Percentiles rank a stretch among this genome's conserved stretches.
phyloP scores from a whole-genome alignment of 2,888 invertebrate genomes.

The Acanthoscelides obtectus region DNA sequence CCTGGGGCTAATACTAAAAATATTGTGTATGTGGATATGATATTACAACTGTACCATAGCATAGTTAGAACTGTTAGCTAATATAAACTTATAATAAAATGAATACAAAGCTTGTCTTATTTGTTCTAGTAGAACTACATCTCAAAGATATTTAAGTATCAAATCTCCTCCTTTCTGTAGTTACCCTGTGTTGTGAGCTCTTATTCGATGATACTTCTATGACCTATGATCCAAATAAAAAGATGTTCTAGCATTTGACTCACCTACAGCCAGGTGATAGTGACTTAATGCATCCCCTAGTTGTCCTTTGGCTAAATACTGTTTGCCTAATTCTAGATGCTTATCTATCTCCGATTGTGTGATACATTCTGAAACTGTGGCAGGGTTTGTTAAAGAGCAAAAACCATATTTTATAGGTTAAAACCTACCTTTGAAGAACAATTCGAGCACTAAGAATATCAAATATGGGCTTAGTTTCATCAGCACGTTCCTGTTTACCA shows the following conservation, averaged over 20 bases:
- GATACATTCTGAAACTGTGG: conserved; percentile 64
- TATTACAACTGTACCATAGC: too few species aligned
- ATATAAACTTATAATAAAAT: too few species aligned
- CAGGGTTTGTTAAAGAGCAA: conserved; percentile 20
- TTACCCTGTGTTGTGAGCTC: too few species aligned
- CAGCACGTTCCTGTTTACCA: conserved; percentile 49
- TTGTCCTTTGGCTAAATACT: conserved; percentile 88
- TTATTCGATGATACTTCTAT: too few species aligned
- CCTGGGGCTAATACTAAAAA: too few species aligned
- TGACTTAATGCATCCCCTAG: conserved; percentile 94
- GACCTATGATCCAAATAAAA: neutral
- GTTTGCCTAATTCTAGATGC: conserved; percentile 90
- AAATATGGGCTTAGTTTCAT: conserved; percentile 64
- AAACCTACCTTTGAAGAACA: conserved; percentile 63
- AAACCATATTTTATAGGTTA: conserved; percentile 19
- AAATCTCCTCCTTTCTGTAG: too few species aligned
- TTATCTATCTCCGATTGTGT: conserved; percentile 78
- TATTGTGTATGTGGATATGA: too few species aligned
- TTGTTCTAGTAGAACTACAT: too few species aligned
- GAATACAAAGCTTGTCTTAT: too few species aligned
- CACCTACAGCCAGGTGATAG: conserved; percentile 96
- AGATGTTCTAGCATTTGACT: conserved; percentile 46
- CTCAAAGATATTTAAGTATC: too few species aligned
- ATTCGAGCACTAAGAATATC: conserved; percentile 61
- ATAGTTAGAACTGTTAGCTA: too few species aligned